Base-by-base conservation (phyloP, 1,140 invertebrate species). In the Physella acuta region DNA sequence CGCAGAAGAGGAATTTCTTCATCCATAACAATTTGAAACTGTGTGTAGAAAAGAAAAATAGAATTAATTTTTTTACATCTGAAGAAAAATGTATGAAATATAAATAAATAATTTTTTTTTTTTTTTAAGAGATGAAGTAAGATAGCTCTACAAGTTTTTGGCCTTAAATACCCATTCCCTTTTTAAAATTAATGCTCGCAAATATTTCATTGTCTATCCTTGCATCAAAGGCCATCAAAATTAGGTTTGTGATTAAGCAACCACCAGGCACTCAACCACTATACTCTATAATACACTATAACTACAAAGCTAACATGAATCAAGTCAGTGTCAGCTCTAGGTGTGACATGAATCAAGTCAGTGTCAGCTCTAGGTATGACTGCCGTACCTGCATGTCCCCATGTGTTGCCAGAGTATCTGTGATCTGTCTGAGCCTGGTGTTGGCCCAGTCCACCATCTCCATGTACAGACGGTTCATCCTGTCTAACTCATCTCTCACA, bases 401-500 rank as follows among this genome's bases (percentile, higher is more conserved):
- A 72, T 78, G 75, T 44, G 75, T 68, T 11, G 75, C 70, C 14
- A 82, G 72, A 36, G 76, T 75, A 11, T 67, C 55, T 39, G 79
- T 81, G 26, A 84, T 79, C 36, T 80, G 76, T 51, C 78, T 78
- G 0, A 84, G 73, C 49, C 78, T 66, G 28, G 75, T 71, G 60
- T 76, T 79, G 14, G 79, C 74, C 76, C 77, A 81, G 36, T 79
- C 74, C 0, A 83, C 77, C 74, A 82, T 73, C 53, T 80, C 76
- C 70, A 82, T 80, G 70, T 82, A 83, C 14, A 78, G 60, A 30
- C 69, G 71, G 62, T 83, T 81, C 4, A 97, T 87, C 51, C 88
- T 89, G 80, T 97, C 95, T 79, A 99, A 87, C 76, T 97, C 91
- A 71, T 90, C 76, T 68, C 91, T 91, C 39, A 97, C 90, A 58